Evolutionary conservation across 2,797 vertebrate species (phyloP).

Genomic region (Cottoperca gobio): DNA sequence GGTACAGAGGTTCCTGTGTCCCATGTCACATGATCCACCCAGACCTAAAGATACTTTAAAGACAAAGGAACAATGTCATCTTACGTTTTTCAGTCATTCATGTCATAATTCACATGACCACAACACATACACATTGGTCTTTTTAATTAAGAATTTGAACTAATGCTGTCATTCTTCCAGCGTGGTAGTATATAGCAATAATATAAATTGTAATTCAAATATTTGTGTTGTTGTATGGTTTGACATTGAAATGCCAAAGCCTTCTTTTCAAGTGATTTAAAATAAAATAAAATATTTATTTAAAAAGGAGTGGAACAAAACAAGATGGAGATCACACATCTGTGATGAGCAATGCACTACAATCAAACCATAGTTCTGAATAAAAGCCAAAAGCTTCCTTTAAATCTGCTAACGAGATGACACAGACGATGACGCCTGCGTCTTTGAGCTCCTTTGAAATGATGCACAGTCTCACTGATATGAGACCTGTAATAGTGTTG

Average conservation of each 20-base stretch:
- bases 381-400: not conserved
- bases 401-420: conserved; percentile 11
- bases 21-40: not conserved
- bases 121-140: not conserved
- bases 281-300: not conserved
- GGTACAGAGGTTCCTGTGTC: not conserved
- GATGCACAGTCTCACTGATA: conserved; percentile 28
- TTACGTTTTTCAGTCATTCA: too few relatives aligned
- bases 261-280: conserved; percentile 8
- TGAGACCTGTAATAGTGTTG: conserved; percentile 41
- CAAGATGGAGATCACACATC: conserved; percentile 6
- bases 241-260: not conserved
- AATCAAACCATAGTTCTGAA: not conserved
- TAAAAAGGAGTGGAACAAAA: not conserved
- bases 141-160: not conserved
- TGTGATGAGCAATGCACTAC: not conserved
- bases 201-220: not conserved
- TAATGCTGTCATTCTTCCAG: not conserved
- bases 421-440: not conserved
- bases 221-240: not conserved
- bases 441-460: conserved; percentile 38
- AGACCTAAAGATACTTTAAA: not conserved
- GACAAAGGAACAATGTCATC: not conserved
- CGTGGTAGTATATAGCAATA: not conserved
- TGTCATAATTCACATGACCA: not conserved